Evolutionary conservation across 2,888 invertebrate species (phyloP), one percentile per base, ranked within the genome.

Genomic region (Suillia variegata): DNA sequence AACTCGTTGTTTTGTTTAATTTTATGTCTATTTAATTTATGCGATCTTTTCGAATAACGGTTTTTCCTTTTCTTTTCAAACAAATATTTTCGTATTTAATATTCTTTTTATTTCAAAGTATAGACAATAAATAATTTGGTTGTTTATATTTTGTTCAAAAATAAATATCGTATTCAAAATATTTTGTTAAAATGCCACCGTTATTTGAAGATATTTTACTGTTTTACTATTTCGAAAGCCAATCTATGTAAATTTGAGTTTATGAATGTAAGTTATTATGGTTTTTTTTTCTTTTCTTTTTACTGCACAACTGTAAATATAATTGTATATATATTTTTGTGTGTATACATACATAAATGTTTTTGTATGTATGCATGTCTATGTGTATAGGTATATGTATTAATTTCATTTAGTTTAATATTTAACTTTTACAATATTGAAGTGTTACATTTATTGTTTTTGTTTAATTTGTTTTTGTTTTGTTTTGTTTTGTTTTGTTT

Each of bases 301-400:
- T 61, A 56, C 56, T 62, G 60, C 58, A 54, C 61, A 66, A 65
- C 45, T 61, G 58, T 61, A 63, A 55, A 65, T 65, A 62, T 59
- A 58, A 59, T 15, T 31, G n/a, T 54, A 17, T 54, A 54, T 54
- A 49, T 64, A 38, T 60, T 48, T 62, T 15, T 62, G 15, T 58
- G 34, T 65, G 34, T 56, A 62, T 53, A 55, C 34, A 49, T 48
- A 57, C 62, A 54, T 54, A 56, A 55, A 52, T 62, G 60, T 52
- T 62, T 65, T 61, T 62, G 38, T 8, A 57, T 50, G n/a, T n/a
- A n/a, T n/a, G n/a, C n/a, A n/a, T n/a, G n/a, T n/a, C n/a, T n/a
- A n/a, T n/a, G n/a, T n/a, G n/a, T 62, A 57, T 54, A 33, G 50
- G 31, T 57, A 17, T 48, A 5, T 26, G 10, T 26, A 47, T 61